Percentiles rank a stretch among this genome's conserved stretches.
Conservation (phyloP, 2,113 vertebrate species). For the cat (Felis catus) region F.catus_Fca126_mat1.0 CM031421.1:10912501-10913000, state of each 20-base stretch:
- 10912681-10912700: not conserved
- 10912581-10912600: not conserved
- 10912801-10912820: accelerated
- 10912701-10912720: not conserved
- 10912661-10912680: not conserved
- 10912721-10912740: not conserved
- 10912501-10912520: not conserved
- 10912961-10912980: not conserved
- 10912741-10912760: not conserved
- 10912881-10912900: not conserved
- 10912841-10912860: not conserved
- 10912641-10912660: not conserved
- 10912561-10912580: not conserved
- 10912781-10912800: not conserved
- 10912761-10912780: not conserved
- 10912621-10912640: not conserved
- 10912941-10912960: not conserved
- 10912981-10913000: not conserved
- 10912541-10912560: constrained; percentile 14
- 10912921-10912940: not conserved
- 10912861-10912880: not conserved
- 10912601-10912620: not conserved
- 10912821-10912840: not conserved
- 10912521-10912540: constrained; percentile 61
- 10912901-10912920: not conserved